Evolutionary conservation across 2,888 invertebrate genomes (phyloP).

Genomic region (Quadroppia sp.): DNA sequence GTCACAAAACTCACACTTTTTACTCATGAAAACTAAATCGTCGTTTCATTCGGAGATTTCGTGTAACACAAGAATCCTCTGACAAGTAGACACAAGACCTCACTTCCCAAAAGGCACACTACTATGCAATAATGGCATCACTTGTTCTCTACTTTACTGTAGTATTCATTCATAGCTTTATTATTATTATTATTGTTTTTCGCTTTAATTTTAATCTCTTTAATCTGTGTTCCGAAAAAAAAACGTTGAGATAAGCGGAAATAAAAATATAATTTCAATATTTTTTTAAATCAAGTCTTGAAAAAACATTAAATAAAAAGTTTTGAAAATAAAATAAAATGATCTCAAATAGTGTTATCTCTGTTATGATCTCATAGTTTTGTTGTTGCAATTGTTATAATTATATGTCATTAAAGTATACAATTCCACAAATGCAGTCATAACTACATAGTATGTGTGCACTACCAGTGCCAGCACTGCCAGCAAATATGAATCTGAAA

Average conservation of each 20-base stretch:
- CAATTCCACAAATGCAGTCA: slow-evolving; percentile 19
- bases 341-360: no score
- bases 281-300: no score
- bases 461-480: no score
- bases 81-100: slow-evolving; percentile 25
- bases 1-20: not conserved
- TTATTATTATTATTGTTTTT: slow-evolving; percentile 30
- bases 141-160: slow-evolving; percentile 15
- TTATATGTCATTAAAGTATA: slow-evolving; percentile 30
- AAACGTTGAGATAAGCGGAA: not conserved
- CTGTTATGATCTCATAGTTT: not conserved
- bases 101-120: not conserved
- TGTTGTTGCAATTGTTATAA: slow-evolving; percentile 30
- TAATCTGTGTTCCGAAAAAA: not conserved
- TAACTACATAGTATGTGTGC: no score
- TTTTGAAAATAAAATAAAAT: slow-evolving; percentile 11
- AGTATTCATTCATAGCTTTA: slow-evolving; percentile 21
- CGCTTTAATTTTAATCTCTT: not conserved
- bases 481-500: slow-evolving; percentile 31
- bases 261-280: not conserved
- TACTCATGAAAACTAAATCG: not conserved
- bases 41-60: not conserved
- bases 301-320: no score
- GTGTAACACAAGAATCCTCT: slow-evolving; percentile 17
- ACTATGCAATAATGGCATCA: slow-evolving; percentile 17